phyloP scores from a whole-genome alignment of 1,140 invertebrate species.

The Globodera ellingtonae region DNA sequence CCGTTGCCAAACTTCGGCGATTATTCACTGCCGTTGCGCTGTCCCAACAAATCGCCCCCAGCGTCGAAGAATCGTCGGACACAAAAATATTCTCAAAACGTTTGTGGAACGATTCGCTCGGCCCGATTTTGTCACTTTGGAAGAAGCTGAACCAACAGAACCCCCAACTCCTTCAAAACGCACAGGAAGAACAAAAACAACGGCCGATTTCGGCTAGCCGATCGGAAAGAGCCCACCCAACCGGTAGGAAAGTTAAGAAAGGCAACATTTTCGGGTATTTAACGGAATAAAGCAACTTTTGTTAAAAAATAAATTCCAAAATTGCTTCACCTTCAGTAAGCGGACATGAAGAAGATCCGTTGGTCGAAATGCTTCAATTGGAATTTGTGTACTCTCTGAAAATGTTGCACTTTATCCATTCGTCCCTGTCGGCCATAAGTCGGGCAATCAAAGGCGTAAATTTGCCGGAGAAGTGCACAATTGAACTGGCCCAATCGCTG shows the following conservation, averaged over 20 bases:
- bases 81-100: conserved; percentile 41
- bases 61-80: conserved; percentile 35
- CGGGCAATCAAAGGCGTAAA: conserved; percentile 72
- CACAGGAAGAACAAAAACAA: conserved; percentile 39
- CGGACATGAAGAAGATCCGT: conserved; percentile 63
- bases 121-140: conserved; percentile 76
- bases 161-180: conserved; percentile 21
- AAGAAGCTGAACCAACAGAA: conserved; percentile 73
- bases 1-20: conserved; percentile 73
- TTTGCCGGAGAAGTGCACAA: conserved; percentile 69
- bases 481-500: conserved; percentile 70
- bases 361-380: conserved; percentile 70
- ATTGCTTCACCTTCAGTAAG: conserved; percentile 38
- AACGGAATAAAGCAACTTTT: no score
- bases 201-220: conserved; percentile 49
- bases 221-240: neutral
- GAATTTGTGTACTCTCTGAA: conserved; percentile 70
- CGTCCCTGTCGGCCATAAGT: conserved; percentile 71
- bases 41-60: conserved; percentile 18
- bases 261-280: no score
- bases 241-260: no score
- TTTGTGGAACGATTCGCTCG: conserved; percentile 72
- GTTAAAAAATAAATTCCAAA: no score
- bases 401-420: conserved; percentile 70
- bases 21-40: conserved; percentile 21